Evolutionary conservation across 2,888 invertebrate genomes (phyloP).

Genomic region (Drosophila anceps): DNA sequence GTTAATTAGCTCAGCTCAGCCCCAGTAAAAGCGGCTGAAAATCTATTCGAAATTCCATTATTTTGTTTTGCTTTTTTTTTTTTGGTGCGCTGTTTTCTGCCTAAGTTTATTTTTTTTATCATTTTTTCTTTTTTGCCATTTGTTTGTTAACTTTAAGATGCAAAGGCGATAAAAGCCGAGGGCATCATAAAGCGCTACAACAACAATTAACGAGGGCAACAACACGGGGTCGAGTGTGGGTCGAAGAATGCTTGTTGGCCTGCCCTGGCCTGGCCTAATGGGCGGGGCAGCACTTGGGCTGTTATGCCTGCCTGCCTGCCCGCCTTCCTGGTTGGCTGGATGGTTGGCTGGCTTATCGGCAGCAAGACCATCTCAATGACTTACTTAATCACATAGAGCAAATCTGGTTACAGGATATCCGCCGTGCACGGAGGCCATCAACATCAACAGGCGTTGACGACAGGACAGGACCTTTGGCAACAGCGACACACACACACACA

Average conservation of each 20-base stretch:
- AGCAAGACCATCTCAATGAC: slow-evolving; percentile 76
- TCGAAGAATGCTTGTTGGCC: slow-evolving; percentile 16
- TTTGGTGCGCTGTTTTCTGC: neutral
- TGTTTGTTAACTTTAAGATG: slow-evolving; percentile 70
- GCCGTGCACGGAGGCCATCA: slow-evolving; percentile 68
- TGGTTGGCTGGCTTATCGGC: slow-evolving; percentile 63
- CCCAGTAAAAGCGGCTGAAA: slow-evolving; percentile 44
- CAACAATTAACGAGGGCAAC: slow-evolving; percentile 36
- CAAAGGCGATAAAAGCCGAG: slow-evolving; percentile 66
- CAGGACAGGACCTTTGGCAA: slow-evolving; percentile 59
- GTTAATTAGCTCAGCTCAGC: slow-evolving; percentile 47
- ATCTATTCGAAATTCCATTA: slow-evolving; percentile 49
- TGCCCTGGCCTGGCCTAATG: neutral
- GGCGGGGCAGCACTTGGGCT: slow-evolving; percentile 7
- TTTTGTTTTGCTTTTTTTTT: slow-evolving; percentile 1
- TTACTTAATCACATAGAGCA: slow-evolving; percentile 81
- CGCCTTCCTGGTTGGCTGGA: neutral
- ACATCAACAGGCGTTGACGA: slow-evolving; percentile 55
- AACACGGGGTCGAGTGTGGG: slow-evolving; percentile 35
- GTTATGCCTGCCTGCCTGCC: neutral
- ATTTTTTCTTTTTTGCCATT: slow-evolving; percentile 34
- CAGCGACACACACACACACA: slow-evolving; percentile 16
- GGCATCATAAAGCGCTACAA: slow-evolving; percentile 48
- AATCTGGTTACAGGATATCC: slow-evolving; percentile 82
- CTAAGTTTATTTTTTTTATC: slow-evolving; percentile 16